Base-by-base conservation (phyloP, 35 echinoderm and acorn worm genomes). In the Patiria miniata region DNA sequence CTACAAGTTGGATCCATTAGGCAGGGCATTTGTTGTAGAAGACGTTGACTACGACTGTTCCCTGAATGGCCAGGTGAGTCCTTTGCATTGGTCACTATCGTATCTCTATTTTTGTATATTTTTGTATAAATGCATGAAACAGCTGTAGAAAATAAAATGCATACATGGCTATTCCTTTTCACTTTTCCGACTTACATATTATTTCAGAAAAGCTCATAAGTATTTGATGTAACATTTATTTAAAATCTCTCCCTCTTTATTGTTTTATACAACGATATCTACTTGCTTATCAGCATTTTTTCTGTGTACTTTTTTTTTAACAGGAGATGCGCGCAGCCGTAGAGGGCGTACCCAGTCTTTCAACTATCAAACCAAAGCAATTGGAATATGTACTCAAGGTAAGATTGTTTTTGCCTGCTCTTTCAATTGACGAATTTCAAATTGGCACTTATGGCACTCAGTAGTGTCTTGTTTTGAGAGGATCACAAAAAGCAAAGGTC, bases 351-450 rank as follows among this genome's bases (percentile, higher is more conserved):
- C 95, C 91, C 36, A 87, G 83, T 69, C 52, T 93, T 40, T 76
- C 84, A 36, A 52, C 81, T 26, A 78, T 97, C 1, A 90, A 97
- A 89, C 84, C 78, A 32, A 97, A 97, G 39, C 95, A 97, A 60
- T 32, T 93, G 8, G 61, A 90, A 80, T 97, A 97, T 40, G 95
- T 93, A 40, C 65, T 97, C 7, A 97, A 91, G 82, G 95, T 97
- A 83, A 82, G 47, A 18, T 37, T 17, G 17, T 58, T 57, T n/a
- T 5, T 89, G 26, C 47, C 12, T 39, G 42, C 12, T 47, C 42
- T 47, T 47, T 47, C n/a, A n/a, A n/a, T n/a, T n/a, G n/a, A n/a
- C n/a, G n/a, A n/a, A n/a, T n/a, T n/a, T n/a, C n/a, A n/a, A n/a
- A n/a, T n/a, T n/a, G n/a, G n/a, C n/a, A n/a, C n/a, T n/a, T n/a